Percentiles rank a stretch among this genome's conserved stretches.
Evolutionary conservation across 2,888 invertebrate species (phyloP).

Genomic region (Blastobasis lacticolella): DNA sequence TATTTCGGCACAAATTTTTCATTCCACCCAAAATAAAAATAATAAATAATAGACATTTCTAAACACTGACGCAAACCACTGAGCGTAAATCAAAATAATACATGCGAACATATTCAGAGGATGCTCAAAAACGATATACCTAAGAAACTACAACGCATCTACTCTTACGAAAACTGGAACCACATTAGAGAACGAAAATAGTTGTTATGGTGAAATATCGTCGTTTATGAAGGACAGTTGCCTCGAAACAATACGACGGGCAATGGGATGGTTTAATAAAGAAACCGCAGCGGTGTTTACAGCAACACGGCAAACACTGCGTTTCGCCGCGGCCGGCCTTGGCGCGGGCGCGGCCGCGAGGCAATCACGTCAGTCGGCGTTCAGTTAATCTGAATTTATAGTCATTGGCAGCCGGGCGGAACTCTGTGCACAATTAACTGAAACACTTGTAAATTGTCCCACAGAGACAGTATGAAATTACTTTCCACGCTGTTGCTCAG

Average conservation of each 20-base stretch:
- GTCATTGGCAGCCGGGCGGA: conserved; percentile 51
- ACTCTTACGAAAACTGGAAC: too few relatives aligned
- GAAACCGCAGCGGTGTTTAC: conserved; percentile 11
- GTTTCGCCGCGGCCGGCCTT: conserved; percentile 26
- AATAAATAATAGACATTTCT: conserved; percentile 15
- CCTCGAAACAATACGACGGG: too few relatives aligned
- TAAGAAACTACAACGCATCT: too few relatives aligned
- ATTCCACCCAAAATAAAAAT: conserved; percentile 3
- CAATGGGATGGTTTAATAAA: background rate
- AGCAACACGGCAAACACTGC: conserved; percentile 19
- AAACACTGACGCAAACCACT: conserved; percentile 37
- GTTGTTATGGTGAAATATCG: too few relatives aligned
- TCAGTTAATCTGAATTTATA: conserved; percentile 58
- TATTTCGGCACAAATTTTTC: conserved; percentile 8
- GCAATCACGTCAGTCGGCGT: conserved; percentile 36
- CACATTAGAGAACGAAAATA: too few relatives aligned
- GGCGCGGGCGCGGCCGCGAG: conserved; percentile 24
- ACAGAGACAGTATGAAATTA: conserved; percentile 48
- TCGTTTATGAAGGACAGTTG: too few relatives aligned
- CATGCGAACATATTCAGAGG: conserved; percentile 13
- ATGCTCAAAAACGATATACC: too few relatives aligned
- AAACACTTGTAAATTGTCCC: conserved; percentile 54
- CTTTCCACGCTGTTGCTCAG: conserved; percentile 28
- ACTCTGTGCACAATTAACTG: conserved; percentile 44
- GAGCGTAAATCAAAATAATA: conserved; percentile 33